These are phyloP conservation scores for Ips typographus DNA, from an alignment of 1,140 invertebrate species.

Conservation along the genomic window DNA sequence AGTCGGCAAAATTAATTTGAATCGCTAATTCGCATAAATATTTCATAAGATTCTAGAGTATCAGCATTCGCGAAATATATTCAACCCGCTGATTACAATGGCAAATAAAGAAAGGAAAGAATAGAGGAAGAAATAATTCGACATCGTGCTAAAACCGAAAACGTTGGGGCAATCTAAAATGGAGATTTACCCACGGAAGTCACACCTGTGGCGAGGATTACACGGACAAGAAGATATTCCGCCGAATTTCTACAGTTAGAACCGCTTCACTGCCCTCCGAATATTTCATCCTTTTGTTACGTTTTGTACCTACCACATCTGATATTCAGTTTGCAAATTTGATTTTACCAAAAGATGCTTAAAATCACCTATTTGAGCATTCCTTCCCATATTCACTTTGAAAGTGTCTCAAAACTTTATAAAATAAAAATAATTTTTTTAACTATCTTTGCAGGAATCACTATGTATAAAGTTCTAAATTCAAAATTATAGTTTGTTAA, in stretches of 20 bases:
- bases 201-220: conserved; percentile 30
- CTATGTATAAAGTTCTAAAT: too few relatives aligned
- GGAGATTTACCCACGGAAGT: conserved; percentile 32
- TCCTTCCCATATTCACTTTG: conserved; percentile 1
- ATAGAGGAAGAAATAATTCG: conserved; percentile 29
- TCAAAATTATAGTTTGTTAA: too few relatives aligned
- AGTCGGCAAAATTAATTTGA: conserved; percentile 32
- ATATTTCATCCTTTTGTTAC: too few relatives aligned
- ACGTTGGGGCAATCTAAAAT: conserved; percentile 29
- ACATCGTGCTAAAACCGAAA: conserved; percentile 28
- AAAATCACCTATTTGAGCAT: too few relatives aligned
- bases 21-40: conserved; percentile 36
- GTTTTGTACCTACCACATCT: too few relatives aligned
- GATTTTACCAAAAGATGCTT: too few relatives aligned
- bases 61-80: conserved; percentile 34
- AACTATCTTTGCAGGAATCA: too few relatives aligned
- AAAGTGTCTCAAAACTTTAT: not conserved
- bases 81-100: conserved; percentile 34
- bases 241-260: not conserved
- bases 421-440: too few relatives aligned
- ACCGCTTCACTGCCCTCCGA: not conserved
- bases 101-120: conserved; percentile 34
- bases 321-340: too few relatives aligned
- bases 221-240: conserved; percentile 7
- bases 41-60: conserved; percentile 31